A percentile compares a stretch with the other conserved stretches of the same genome.
Conservation (phyloP, 1,140 invertebrate genomes). For the Macrotrachela quadricornifera region DNA sequence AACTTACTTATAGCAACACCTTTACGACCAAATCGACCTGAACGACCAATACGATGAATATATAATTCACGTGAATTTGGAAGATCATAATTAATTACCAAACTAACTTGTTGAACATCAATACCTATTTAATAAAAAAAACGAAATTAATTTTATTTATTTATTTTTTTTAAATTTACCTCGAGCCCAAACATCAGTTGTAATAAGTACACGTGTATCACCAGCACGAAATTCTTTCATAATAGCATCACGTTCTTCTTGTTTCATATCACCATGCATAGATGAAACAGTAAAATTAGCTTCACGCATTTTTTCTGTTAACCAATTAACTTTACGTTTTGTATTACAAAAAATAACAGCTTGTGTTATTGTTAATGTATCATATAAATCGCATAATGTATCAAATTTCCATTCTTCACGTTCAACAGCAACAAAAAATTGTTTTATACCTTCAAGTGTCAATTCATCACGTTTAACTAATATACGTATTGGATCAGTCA, state of each 20-base stretch:
- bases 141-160: too few species aligned
- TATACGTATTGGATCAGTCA: conserved; percentile 96
- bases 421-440: conserved; percentile 98
- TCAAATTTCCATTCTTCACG: conserved; percentile 99
- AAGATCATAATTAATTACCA: conserved; percentile 97
- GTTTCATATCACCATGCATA: conserved; percentile 99
- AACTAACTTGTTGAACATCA: conserved; percentile 90
- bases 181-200: conserved; percentile 96
- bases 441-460: conserved; percentile 97
- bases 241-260: conserved; percentile 92
- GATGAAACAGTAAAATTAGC: conserved; percentile 97
- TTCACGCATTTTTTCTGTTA: conserved; percentile 91
- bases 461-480: conserved; percentile 99
- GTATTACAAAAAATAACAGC: conserved; percentile 99
- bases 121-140: conserved; percentile 36
- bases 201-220: conserved; percentile 83
- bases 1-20: conserved; percentile 74
- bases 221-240: conserved; percentile 98
- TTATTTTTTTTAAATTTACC: conserved; percentile 31
- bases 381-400: conserved; percentile 91
- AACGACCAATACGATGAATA: conserved; percentile 90
- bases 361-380: conserved; percentile 93
- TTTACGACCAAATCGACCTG: conserved; percentile 86
- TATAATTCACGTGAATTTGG: conserved; percentile 98
- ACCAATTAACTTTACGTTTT: conserved; percentile 90